Conservation (phyloP, 2,888 invertebrate genomes). For the Maniola hyperantus region DNA sequence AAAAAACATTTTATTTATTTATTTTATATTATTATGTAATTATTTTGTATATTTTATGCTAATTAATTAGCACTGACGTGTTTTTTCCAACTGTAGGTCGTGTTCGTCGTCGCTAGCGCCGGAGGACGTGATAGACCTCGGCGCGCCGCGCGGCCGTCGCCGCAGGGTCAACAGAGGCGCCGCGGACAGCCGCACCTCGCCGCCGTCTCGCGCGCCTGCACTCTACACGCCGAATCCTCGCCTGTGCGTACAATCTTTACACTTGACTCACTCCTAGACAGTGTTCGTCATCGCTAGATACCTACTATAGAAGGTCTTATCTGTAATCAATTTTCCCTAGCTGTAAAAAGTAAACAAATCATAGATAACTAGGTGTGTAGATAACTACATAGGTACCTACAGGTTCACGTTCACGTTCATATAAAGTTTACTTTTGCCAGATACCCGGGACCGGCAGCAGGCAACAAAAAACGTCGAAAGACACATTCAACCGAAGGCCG, state of each 20-base stretch:
- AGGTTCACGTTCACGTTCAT: no score
- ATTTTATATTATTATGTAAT: no score
- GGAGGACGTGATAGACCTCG: constrained; percentile 49
- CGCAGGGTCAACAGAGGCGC: not conserved
- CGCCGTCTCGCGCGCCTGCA: constrained; percentile 25
- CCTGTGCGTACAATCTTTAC: constrained; percentile 51
- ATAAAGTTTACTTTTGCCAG: constrained; percentile 40
- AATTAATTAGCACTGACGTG: no score
- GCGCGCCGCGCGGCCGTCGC: constrained; percentile 40
- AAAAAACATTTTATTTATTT: no score
- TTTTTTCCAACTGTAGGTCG: not conserved
- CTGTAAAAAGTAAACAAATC: no score
- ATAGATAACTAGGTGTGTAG: no score
- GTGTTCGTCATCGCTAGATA: no score
- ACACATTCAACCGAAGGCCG: constrained; percentile 30
- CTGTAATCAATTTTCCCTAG: no score
- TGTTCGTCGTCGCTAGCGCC: constrained; percentile 18
- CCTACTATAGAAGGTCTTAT: no score
- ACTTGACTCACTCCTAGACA: no score
- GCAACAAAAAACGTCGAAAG: constrained; percentile 33
- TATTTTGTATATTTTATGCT: no score
- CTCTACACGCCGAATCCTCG: constrained; percentile 61
- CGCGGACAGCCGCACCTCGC: constrained; percentile 19
- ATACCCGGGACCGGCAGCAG: constrained; percentile 50
- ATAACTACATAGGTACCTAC: no score